A percentile compares a stretch with the other conserved stretches of the same genome.
phyloP scores from a whole-genome alignment of 64 coral and sea anemone genomes.

The Pachyseris speciosa region DNA sequence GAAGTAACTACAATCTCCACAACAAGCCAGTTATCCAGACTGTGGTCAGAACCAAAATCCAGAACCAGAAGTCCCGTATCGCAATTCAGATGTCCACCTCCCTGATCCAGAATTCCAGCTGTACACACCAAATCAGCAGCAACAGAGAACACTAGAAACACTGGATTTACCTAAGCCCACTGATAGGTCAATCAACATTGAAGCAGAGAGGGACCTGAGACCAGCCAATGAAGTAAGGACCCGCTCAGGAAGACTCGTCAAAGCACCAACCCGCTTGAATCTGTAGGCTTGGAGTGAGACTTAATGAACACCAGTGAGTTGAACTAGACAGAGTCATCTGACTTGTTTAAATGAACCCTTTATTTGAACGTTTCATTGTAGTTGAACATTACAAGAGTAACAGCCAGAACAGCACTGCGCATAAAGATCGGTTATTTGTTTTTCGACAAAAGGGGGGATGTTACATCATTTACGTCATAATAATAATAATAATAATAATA shows the following conservation, averaged over 20 bases:
- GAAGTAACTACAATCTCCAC: neutral
- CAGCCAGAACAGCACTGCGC: no score
- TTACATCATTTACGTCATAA: no score
- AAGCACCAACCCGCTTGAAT: constrained; percentile 14
- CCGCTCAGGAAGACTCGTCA: constrained; percentile 14
- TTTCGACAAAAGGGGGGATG: neutral
- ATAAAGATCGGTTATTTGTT: no score
- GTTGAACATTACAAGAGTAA: no score
- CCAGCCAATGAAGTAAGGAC: constrained; percentile 62
- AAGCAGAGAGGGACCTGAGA: neutral
- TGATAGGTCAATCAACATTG: constrained; percentile 8
- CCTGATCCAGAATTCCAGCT: neutral
- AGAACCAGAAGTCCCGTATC: neutral
- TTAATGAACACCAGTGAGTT: neutral
- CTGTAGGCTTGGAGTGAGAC: neutral
- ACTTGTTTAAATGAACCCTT: neutral
- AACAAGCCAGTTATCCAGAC: neutral
- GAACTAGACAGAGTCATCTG: neutral
- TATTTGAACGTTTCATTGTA: no score
- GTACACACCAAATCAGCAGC: neutral
- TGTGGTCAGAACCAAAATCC: neutral
- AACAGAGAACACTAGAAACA: neutral
- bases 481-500: no score
- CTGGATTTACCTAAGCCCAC: neutral
- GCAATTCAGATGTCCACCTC: neutral